These are phyloP conservation scores for Ibycter americanus DNA, from an alignment of 2,797 vertebrate genomes.

Conservation along the genomic window DNA sequence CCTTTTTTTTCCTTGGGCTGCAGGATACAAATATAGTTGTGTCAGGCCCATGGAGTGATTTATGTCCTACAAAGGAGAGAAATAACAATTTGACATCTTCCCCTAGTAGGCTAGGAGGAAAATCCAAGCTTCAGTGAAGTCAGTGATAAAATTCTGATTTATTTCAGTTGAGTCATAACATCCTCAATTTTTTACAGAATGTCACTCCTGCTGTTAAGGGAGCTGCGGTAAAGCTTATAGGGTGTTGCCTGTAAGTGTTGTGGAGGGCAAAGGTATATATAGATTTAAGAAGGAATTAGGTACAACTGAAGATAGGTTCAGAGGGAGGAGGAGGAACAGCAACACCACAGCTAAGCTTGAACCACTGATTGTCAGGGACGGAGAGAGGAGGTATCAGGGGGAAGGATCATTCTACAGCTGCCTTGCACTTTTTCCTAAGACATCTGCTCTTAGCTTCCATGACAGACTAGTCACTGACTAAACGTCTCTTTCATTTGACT, in stretches of 20 bases:
- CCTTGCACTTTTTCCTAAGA: not conserved
- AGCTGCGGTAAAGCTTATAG: not conserved
- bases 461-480: not conserved
- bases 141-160: conserved; percentile 30
- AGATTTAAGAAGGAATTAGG: not conserved
- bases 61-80: not conserved
- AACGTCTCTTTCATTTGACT: not conserved
- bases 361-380: not conserved
- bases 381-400: not conserved
- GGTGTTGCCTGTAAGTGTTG: not conserved
- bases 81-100: conserved; percentile 7
- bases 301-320: not conserved
- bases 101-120: not conserved
- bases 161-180: not conserved
- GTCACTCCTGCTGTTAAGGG: not conserved
- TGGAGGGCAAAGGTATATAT: not conserved
- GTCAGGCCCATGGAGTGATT: not conserved
- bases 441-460: not conserved
- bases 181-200: not conserved
- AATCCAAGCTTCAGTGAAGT: not conserved
- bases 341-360: not conserved
- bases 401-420: not conserved
- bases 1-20: not conserved
- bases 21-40: not conserved
- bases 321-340: not conserved